phyloP scores from a whole-genome alignment of 1,140 invertebrate species.

The Propsilocerus akamusi region DNA sequence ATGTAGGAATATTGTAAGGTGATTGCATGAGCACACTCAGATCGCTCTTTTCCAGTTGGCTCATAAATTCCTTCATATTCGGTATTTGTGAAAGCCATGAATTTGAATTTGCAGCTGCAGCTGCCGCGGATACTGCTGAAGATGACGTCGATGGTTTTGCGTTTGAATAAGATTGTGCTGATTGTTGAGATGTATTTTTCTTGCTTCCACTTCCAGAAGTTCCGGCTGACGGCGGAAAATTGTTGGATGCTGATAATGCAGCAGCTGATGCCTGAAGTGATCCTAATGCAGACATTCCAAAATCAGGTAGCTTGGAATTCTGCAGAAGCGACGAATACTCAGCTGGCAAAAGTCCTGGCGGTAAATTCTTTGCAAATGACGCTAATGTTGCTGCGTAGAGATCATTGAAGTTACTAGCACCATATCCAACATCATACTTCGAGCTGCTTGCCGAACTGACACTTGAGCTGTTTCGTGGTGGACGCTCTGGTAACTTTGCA shows the following conservation, averaged over 20 bases:
- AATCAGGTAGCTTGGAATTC: slow-evolving; percentile 14
- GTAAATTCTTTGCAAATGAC: neutral
- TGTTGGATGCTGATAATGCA: neutral
- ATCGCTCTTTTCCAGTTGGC: slow-evolving; percentile 5
- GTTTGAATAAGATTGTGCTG: neutral
- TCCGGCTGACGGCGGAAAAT: neutral
- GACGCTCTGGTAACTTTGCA: slow-evolving; percentile 13
- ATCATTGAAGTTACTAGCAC: neutral
- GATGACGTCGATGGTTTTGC: slow-evolving; percentile 3
- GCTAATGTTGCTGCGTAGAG: neutral
- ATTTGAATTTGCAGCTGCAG: slow-evolving; percentile 5
- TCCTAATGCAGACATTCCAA: neutral
- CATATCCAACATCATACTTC: neutral
- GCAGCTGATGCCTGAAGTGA: neutral
- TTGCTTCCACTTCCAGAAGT: neutral
- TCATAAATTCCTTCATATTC: slow-evolving; percentile 6
- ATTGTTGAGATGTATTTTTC: neutral
- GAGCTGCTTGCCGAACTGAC: slow-evolving; percentile 9
- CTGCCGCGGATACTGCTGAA: slow-evolving; percentile 3
- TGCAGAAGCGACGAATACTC: slow-evolving; percentile 22
- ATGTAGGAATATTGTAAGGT: slow-evolving; percentile 2
- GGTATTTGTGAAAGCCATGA: neutral
- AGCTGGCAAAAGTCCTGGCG: slow-evolving; percentile 7
- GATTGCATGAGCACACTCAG: slow-evolving; percentile 5
- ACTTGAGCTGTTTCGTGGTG: slow-evolving; percentile 18